Conservation (phyloP, 2,797 vertebrate species). For the Cyprinella venusta region DNA sequence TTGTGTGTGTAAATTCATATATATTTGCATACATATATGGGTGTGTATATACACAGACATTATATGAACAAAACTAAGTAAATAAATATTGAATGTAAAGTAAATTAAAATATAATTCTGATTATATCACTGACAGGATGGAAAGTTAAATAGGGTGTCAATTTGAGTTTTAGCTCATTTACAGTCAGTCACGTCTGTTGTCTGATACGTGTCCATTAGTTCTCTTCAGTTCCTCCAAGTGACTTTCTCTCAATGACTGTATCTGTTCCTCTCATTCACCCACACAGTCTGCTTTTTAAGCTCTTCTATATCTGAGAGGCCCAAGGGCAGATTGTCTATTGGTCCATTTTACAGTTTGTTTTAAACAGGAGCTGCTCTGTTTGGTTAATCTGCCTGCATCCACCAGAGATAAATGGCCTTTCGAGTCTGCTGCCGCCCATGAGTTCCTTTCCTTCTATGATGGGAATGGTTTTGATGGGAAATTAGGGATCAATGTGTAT, state of each 20-base stretch:
- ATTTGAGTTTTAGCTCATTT: not conserved
- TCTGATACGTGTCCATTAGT: not conserved
- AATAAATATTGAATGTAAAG: not conserved
- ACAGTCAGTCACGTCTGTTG: not conserved
- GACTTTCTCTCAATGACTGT: conserved; percentile 4
- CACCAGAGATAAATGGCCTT: conserved; percentile 34
- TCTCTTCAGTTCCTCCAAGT: not conserved
- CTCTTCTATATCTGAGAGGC: conserved; percentile 3
- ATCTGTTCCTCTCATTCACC: conserved; percentile 30
- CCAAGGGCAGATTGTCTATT: conserved; percentile 1
- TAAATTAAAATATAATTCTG: not conserved
- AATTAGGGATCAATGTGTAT: not conserved
- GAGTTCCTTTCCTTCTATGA: not conserved
- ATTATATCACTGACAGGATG: not conserved
- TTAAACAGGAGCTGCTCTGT: conserved; percentile 40
- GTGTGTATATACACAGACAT: too few relatives aligned
- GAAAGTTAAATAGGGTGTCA: not conserved
- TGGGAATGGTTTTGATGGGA: not conserved
- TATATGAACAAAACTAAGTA: too few relatives aligned
- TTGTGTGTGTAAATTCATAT: too few relatives aligned
- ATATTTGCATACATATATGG: too few relatives aligned
- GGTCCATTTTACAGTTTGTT: conserved; percentile 21
- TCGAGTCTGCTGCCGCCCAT: not conserved
- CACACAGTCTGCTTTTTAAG: conserved; percentile 18
- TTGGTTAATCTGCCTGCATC: conserved; percentile 13